Percentiles rank a stretch among this genome's conserved stretches.
These are phyloP conservation scores for Drosophila tristis DNA, from an alignment of 1,140 invertebrate species.

Conservation along the genomic window DNA sequence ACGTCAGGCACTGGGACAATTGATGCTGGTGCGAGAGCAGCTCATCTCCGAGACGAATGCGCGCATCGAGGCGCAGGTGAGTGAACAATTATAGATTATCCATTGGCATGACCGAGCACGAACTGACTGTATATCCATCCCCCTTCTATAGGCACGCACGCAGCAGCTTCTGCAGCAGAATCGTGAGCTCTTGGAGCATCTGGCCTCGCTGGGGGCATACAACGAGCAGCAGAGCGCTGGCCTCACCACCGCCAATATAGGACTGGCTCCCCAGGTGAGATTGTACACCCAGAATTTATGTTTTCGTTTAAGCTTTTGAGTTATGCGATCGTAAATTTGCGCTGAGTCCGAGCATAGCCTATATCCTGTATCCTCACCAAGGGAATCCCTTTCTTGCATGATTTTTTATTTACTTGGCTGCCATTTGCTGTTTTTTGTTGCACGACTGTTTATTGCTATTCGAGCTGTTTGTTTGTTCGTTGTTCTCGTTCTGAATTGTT, in stretches of 20 bases:
- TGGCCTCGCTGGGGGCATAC: slow-evolving; percentile 91
- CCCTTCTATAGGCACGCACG: slow-evolving; percentile 90
- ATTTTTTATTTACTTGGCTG: slow-evolving; percentile 58
- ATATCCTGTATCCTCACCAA: not conserved
- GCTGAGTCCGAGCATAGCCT: slow-evolving; percentile 18
- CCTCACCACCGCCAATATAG: slow-evolving; percentile 86
- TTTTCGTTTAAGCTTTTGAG: slow-evolving; percentile 41
- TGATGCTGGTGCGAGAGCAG: slow-evolving; percentile 96
- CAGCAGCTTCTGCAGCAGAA: slow-evolving; percentile 97
- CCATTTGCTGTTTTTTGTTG: slow-evolving; percentile 52
- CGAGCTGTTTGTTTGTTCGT: slow-evolving; percentile 20
- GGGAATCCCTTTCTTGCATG: slow-evolving; percentile 53
- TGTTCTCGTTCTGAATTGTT: slow-evolving; percentile 33
- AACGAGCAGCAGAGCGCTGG: slow-evolving; percentile 82
- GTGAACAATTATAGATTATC: not conserved
- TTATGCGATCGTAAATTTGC: slow-evolving; percentile 67
- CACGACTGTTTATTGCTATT: slow-evolving; percentile 57
- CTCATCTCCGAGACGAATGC: slow-evolving; percentile 97
- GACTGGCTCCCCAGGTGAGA: slow-evolving; percentile 87
- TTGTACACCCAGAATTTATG: not conserved
- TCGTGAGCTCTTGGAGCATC: slow-evolving; percentile 96
- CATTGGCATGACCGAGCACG: no score
- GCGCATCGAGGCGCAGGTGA: slow-evolving; percentile 95
- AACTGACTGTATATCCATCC: not conserved
- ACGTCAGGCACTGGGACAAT: slow-evolving; percentile 95